phyloP scores from a whole-genome alignment of 2,797 vertebrate genomes.

The Heteromormyrus szaboi region DNA sequence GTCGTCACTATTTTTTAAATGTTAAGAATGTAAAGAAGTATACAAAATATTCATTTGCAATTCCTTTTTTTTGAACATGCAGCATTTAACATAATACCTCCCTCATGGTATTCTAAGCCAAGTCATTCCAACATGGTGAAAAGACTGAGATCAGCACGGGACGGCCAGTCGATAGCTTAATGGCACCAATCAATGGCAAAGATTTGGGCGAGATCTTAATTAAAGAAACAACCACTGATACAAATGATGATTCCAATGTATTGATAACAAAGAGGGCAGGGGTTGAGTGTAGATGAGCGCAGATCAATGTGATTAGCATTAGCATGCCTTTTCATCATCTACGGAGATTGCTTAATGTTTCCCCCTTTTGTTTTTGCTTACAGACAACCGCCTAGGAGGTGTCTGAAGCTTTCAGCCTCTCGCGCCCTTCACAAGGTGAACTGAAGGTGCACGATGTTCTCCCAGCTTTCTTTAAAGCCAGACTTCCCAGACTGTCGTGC shows the following conservation, averaged over 20 bases:
- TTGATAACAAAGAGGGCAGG: constrained; percentile 58
- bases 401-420: constrained; percentile 42
- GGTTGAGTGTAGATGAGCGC: constrained; percentile 52
- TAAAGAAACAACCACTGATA: constrained; percentile 93
- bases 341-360: constrained; percentile 64
- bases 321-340: constrained; percentile 76
- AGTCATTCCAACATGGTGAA: constrained; percentile 58
- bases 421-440: constrained; percentile 68
- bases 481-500: constrained; percentile 50
- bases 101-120: constrained; percentile 52
- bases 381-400: constrained; percentile 44
- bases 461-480: constrained; percentile 52
- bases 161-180: constrained; percentile 78
- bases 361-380: constrained; percentile 55
- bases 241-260: constrained; percentile 89
- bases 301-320: constrained; percentile 76
- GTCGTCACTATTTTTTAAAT: no score
- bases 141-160: constrained; percentile 69
- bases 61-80: background rate
- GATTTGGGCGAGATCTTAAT: constrained; percentile 88
- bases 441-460: constrained; percentile 62
- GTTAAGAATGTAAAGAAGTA: background rate
- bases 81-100: constrained; percentile 49
- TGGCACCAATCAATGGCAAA: constrained; percentile 79
- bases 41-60: background rate